Conservation (phyloP, 2,888 invertebrate genomes). For the Silvanus unidentatus region DNA sequence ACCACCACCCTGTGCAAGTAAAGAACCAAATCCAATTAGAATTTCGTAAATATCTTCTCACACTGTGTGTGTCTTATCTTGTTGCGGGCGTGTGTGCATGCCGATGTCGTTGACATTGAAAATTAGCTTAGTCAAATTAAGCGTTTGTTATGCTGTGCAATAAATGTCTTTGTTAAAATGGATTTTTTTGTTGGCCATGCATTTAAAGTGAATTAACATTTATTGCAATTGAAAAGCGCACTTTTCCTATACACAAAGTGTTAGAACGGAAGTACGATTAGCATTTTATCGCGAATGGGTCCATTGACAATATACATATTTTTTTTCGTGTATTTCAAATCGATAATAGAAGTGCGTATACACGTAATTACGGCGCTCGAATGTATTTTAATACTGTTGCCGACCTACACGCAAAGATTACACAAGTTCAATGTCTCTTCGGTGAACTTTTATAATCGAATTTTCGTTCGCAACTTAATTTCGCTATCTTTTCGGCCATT, state of each 20-base stretch:
- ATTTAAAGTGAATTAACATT: background rate
- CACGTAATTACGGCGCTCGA: constrained; percentile 3
- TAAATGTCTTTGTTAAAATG: constrained; percentile 8
- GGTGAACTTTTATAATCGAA: constrained; percentile 7
- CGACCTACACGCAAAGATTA: constrained; percentile 16
- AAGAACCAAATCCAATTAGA: too few species aligned
- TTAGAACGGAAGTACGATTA: constrained; percentile 11
- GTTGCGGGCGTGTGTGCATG: too few species aligned
- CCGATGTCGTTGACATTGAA: constrained; percentile 27
- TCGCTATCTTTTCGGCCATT: too few species aligned
- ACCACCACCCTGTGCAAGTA: too few species aligned
- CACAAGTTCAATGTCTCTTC: constrained; percentile 19
- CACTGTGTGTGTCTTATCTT: background rate
- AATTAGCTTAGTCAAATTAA: constrained; percentile 21
- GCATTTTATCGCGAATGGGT: background rate
- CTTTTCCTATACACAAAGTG: too few species aligned
- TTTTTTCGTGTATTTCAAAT: too few species aligned
- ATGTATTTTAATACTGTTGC: constrained; percentile 6
- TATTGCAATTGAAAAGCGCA: too few species aligned
- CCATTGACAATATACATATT: too few species aligned
- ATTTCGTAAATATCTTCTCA: too few species aligned
- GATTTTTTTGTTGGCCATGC: constrained; percentile 2
- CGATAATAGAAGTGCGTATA: constrained; percentile 13
- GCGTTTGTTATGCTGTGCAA: constrained; percentile 19
- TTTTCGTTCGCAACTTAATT: background rate